These are phyloP conservation scores for Hassar affinis DNA, from an alignment of 2,113 vertebrate genomes.

Conservation along the genomic window DNA sequence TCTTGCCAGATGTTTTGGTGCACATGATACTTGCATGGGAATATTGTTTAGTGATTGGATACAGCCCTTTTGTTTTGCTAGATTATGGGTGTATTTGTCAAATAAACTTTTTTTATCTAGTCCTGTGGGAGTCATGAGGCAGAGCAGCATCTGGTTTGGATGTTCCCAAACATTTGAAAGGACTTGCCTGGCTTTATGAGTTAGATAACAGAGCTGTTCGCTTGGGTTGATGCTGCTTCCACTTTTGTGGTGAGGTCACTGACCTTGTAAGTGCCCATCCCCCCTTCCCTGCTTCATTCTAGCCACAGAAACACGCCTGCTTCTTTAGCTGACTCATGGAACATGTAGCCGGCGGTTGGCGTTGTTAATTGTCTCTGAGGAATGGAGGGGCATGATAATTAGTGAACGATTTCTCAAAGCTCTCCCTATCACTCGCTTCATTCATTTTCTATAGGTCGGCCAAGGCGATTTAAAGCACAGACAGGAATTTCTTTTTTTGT, in stretches of 20 bases:
- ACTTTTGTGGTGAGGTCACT: neutral
- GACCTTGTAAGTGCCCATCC: slow-evolving; percentile 11
- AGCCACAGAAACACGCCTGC: neutral
- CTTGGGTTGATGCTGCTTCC: neutral
- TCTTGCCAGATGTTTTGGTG: neutral
- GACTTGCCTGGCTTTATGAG: neutral
- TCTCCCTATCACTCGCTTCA: neutral
- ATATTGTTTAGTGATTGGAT: neutral
- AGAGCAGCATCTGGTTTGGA: neutral
- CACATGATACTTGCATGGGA: neutral
- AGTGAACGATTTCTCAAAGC: neutral
- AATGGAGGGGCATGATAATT: neutral
- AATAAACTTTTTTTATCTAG: neutral
- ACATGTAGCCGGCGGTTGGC: neutral
- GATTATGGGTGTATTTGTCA: neutral
- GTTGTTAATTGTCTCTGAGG: neutral
- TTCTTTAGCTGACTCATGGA: neutral
- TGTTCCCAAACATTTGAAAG: neutral
- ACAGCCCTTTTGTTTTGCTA: neutral
- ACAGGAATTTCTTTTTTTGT: neutral
- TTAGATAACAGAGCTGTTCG: neutral
- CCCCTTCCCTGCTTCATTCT: neutral
- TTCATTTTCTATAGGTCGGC: neutral
- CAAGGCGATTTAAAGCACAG: neutral
- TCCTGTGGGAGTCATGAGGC: neutral